phyloP scores from a whole-genome alignment of 2,797 vertebrate genomes.

The Notolepis coatsorum region DNA sequence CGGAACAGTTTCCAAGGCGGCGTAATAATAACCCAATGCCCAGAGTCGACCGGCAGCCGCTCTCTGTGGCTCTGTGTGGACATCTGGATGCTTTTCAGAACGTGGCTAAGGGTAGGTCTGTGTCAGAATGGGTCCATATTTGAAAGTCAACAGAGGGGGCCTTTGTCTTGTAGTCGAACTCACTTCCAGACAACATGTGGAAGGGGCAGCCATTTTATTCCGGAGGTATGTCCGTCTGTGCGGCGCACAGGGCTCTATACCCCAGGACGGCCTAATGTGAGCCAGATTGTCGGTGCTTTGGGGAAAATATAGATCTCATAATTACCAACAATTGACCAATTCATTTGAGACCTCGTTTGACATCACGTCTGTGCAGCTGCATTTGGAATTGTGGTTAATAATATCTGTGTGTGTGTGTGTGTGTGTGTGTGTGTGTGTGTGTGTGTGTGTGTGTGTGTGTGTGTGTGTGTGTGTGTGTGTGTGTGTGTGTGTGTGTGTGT shows the following conservation, averaged over 20 bases:
- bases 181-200: conserved; percentile 63
- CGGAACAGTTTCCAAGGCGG: conserved; percentile 56
- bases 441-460: conserved; percentile 7
- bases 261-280: conserved; percentile 63
- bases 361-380: conserved; percentile 63
- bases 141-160: conserved; percentile 63
- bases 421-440: conserved; percentile 22
- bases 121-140: conserved; percentile 39
- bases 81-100: conserved; percentile 70
- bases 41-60: conserved; percentile 33
- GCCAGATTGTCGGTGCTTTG: conserved; percentile 68
- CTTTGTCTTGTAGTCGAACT: conserved; percentile 64
- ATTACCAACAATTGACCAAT: conserved; percentile 78
- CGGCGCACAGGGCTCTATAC: conserved; percentile 37
- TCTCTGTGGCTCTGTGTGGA: conserved; percentile 40
- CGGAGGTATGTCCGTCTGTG: conserved; percentile 55
- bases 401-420: background rate
- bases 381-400: conserved; percentile 50
- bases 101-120: conserved; percentile 21
- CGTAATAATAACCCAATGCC: conserved; percentile 45
- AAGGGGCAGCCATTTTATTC: conserved; percentile 49
- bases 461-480: background rate
- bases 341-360: conserved; percentile 71
- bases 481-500: background rate
- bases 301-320: conserved; percentile 73